These are phyloP conservation scores for Vulpes lagopus DNA, from an alignment of 2,113 vertebrate species.

Conservation along the genomic window DNA sequence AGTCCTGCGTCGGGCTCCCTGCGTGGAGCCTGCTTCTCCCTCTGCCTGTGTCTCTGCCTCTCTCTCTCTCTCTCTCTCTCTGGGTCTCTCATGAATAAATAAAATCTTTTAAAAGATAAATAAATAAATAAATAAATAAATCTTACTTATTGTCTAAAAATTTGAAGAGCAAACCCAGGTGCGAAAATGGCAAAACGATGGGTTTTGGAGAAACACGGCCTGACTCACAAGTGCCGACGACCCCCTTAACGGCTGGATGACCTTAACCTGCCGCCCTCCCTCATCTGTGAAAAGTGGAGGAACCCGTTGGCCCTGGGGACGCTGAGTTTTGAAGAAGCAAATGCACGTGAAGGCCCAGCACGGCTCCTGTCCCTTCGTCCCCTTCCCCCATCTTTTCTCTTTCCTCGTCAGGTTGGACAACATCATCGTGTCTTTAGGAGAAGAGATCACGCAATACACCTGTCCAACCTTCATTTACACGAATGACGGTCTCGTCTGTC, in stretches of 20 bases:
- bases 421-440: neutral
- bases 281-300: neutral
- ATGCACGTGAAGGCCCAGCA: neutral
- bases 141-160: slow-evolving; percentile 64
- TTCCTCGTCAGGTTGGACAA: neutral
- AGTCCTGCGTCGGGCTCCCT: no score
- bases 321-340: slow-evolving; percentile 38
- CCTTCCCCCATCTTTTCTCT: neutral
- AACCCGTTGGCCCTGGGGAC: neutral
- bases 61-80: no score
- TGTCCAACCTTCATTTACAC: neutral
- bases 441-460: neutral
- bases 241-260: neutral
- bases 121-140: no score
- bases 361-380: neutral
- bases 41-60: no score
- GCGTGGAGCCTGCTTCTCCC: no score
- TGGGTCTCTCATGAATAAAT: no score
- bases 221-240: neutral
- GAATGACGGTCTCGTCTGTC: slow-evolving; percentile 24
- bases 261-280: slow-evolving; percentile 10
- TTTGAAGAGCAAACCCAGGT: slow-evolving; percentile 66
- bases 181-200: neutral
- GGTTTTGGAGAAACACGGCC: neutral
- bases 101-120: no score